Base-by-base conservation (phyloP, 2,113 vertebrate genomes). In the Meriones unguiculatus region DNA sequence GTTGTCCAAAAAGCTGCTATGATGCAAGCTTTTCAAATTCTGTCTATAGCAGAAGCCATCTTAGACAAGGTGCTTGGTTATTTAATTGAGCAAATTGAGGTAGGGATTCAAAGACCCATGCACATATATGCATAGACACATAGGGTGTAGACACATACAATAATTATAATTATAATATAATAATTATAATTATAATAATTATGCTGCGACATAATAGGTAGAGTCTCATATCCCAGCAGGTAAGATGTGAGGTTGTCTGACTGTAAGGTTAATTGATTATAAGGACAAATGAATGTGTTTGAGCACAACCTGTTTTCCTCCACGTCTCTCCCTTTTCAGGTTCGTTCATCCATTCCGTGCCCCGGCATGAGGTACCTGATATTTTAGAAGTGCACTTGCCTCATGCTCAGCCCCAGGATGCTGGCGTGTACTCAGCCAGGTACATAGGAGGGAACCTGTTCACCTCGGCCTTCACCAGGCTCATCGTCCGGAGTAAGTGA, bases 401-500 rank as follows among this genome's bases (percentile, higher is more conserved):
- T 38, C 97, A 96, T 0, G 99, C 98, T 81, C 97, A 98, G 7
- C 97, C 97, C 10, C 98, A 98, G 1, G 98, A 99, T 4, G 98
- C 99, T 73, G 99, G 99, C 0, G 98, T 99, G 93, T 99, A 99
- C 92, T 98, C 98, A 28, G 99, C 98, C 92, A 99, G 98, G 97
- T 99, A 99, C 52, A 99, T 99, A 95, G 99, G 99, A 98, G 99
- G 98, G 97, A 98, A 98, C 80, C 97, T 96, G 86, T 98, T 98
- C 65, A 99, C 99, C 75, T 99, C 99, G 12, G 99, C 99, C 94
- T 99, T 99, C 95, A 99, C 98, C 14, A 99, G 99, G 97, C 98
- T 99, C 95, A 99, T 99, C 92, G 99, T 99, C 95, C 99, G 99
- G 98, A 98, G 99, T 99, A 99, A 99, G 99, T 98, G 96, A 94